A percentile compares a stretch with the other conserved stretches of the same genome.
Evolutionary conservation across 2,888 invertebrate species (phyloP).

Genomic region (Neoaliturus tenellus): DNA sequence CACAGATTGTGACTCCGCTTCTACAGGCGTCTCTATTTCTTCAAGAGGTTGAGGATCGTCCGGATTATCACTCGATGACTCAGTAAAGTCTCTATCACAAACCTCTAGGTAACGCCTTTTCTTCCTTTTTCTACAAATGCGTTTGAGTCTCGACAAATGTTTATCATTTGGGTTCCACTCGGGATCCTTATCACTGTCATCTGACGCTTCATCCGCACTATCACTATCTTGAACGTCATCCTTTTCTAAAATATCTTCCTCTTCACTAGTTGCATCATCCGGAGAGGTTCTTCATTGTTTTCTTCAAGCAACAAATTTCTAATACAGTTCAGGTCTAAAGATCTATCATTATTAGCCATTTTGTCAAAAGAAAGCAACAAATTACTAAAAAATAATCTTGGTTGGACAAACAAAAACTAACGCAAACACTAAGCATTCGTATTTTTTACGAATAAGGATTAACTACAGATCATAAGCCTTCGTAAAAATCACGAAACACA

Average conservation of each 20-base stretch:
- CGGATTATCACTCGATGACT: too few species aligned
- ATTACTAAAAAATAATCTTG: neutral
- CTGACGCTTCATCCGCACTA: neutral
- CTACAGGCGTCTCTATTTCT: neutral
- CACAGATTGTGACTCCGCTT: constrained; percentile 1
- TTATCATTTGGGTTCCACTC: constrained; percentile 20
- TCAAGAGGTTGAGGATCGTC: too few species aligned
- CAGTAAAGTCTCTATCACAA: neutral
- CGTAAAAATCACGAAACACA: constrained; percentile 11
- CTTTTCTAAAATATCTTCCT: constrained; percentile 33
- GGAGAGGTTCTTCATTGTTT: constrained; percentile 29
- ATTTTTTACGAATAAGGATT: constrained; percentile 15
- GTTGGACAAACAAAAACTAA: neutral
- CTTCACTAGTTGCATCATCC: constrained; percentile 30
- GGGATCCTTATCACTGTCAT: constrained; percentile 4
- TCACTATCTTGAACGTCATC: constrained; percentile 16
- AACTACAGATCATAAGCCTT: neutral
- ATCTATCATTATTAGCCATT: constrained; percentile 21
- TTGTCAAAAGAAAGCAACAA: neutral
- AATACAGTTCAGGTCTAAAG: constrained; percentile 13
- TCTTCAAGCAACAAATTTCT: constrained; percentile 13
- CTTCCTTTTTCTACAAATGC: constrained; percentile 22
- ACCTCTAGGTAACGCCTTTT: constrained; percentile 28
- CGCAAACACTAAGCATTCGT: constrained; percentile 15
- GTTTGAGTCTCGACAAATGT: constrained; percentile 5